phyloP scores from a whole-genome alignment of 1,140 invertebrate species.

The Lepidostoma basale region DNA sequence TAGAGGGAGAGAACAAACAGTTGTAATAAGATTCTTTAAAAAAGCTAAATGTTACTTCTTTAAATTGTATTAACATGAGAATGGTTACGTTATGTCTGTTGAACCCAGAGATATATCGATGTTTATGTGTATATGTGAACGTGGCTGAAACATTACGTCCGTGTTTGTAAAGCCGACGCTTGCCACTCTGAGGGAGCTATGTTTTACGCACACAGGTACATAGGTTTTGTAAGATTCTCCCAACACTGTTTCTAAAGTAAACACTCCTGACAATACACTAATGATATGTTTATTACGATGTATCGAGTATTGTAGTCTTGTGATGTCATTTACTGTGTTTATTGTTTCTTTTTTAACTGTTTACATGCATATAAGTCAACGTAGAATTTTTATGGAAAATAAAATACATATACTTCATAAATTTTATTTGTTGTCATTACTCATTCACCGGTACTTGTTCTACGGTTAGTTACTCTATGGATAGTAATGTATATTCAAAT shows the following conservation, averaged over 20 bases:
- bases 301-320: constrained; percentile 41
- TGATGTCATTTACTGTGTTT: constrained; percentile 23
- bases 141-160: constrained; percentile 41
- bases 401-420: constrained; percentile 29
- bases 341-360: constrained; percentile 25
- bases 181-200: background rate
- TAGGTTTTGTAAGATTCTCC: constrained; percentile 36
- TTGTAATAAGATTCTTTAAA: constrained; percentile 40
- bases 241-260: constrained; percentile 30
- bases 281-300: constrained; percentile 42
- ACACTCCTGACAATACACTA: constrained; percentile 45
- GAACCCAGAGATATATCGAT: constrained; percentile 34
- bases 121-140: constrained; percentile 39
- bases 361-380: constrained; percentile 28
- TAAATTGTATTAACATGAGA: constrained; percentile 29
- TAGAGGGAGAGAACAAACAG: constrained; percentile 38
- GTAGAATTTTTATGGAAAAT: constrained; percentile 40
- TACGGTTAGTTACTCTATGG: background rate
- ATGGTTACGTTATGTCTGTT: constrained; percentile 40
- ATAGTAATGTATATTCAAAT: background rate
- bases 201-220: constrained; percentile 42
- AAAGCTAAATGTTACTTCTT: constrained; percentile 34
- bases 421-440: constrained; percentile 30
- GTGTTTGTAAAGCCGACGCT: constrained; percentile 32
- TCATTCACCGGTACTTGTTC: constrained; percentile 21